phyloP scores from a whole-genome alignment of 2,113 vertebrate genomes.

The Tyrannus savana region DNA sequence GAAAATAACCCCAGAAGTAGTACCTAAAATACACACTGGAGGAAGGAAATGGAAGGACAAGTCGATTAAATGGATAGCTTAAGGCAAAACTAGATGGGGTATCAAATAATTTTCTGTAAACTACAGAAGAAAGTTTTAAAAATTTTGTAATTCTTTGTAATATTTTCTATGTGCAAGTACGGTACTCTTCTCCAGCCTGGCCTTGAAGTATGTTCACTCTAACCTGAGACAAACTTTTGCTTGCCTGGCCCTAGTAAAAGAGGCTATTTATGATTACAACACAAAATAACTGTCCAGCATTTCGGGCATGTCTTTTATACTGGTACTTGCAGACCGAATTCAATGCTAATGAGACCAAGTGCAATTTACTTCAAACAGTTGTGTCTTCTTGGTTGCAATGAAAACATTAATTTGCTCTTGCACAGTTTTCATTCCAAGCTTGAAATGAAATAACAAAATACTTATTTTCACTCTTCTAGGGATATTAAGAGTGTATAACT shows the following conservation, averaged over 20 bases:
- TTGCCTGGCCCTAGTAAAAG: not conserved
- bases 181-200: not conserved
- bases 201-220: not conserved
- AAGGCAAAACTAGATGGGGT: not conserved
- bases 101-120: not conserved
- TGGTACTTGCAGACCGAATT: not conserved
- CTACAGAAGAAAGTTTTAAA: not conserved
- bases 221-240: not conserved
- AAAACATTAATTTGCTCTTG: not conserved
- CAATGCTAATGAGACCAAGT: not conserved
- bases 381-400: not conserved
- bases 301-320: not conserved
- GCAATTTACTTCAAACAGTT: not conserved
- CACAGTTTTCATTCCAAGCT: not conserved
- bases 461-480: not conserved
- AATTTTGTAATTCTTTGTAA: not conserved
- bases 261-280: not conserved
- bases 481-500: not conserved
- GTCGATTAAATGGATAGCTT: not conserved
- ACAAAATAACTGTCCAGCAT: not conserved
- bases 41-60: not conserved
- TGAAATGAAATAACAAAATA: not conserved
- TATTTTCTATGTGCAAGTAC: not conserved
- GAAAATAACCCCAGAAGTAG: not conserved
- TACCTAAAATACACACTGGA: not conserved